Base-by-base conservation (phyloP, 2,888 invertebrate genomes). In the Bombylius discolor region DNA sequence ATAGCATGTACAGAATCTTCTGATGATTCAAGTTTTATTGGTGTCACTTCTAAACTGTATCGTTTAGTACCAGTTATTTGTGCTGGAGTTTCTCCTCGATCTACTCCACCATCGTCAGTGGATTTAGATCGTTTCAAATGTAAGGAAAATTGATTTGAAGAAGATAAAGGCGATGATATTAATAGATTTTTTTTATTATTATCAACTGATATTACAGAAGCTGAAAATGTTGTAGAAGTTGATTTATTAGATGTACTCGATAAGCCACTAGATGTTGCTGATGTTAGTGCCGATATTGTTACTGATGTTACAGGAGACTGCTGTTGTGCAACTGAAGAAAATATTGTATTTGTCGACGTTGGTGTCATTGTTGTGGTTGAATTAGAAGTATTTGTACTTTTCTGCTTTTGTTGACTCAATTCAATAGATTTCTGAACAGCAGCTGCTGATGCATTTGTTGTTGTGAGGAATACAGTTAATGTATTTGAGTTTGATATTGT, bases 91-190 rank as follows among this genome's bases (percentile, higher is more conserved):
- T 77, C 75, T 63, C 58, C 75, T 63, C 58, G 32, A 54, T 57
- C 56, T 3, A 77, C 57, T 23, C 59, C 55, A 11, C 62, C 77
- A 63, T 79, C 79, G 62, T 79, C 79, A 0, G 78, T 78, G 8
- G 79, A 79, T 62, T 79, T 79, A 0, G 79, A 79, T 58, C 80
- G 68, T 66, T 78, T 75, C n/a, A 76, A 76, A 65, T 74, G 73
- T 6, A 72, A 7, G 75, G 70, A 7, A 62, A 56, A 31, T 73
- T 59, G 39, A 36, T 36, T 5, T 11, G 39, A 11, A 1, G 39
- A 42, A 42, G 39, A 42, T 11, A 42, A 42, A 23, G 23, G 23
- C 23, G 23, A 23, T 23, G 33, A 33, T 12, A 34, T 33, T 7
- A 54, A 31, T n/a, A 49, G 49, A 45, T 49, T 49, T 8, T 23